phyloP scores from a whole-genome alignment of 2,888 invertebrate species.

The Bruchidius siliquastri region DNA sequence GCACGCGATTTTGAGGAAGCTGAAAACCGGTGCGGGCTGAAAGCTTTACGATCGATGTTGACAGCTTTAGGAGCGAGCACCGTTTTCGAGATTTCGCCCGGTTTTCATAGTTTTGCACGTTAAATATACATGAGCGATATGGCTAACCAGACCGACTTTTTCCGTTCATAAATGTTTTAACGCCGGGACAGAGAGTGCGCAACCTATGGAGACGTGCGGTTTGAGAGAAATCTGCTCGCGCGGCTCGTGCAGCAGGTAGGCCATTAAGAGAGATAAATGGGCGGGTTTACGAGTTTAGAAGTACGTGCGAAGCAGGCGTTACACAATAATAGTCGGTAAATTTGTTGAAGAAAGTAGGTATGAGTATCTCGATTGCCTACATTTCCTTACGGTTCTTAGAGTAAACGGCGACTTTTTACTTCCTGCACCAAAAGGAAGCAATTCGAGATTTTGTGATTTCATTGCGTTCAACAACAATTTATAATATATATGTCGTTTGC shows the following conservation, averaged over 20 bases:
- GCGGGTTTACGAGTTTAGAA: not conserved
- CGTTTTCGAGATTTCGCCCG: slow-evolving; percentile 24
- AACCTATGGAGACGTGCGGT: not conserved
- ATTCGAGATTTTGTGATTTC: too few species aligned
- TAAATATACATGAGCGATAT: not conserved
- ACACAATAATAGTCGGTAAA: not conserved
- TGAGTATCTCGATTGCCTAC: not conserved
- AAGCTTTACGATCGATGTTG: slow-evolving; percentile 49
- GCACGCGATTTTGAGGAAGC: slow-evolving; percentile 37
- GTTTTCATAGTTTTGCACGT: not conserved
- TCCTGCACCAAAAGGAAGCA: too few species aligned
- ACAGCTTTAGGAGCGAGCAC: slow-evolving; percentile 44
- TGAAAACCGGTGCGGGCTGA: slow-evolving; percentile 40
- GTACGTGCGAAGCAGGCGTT: not conserved
- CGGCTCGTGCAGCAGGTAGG: not conserved
- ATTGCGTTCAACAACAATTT: too few species aligned
- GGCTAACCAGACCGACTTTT: not conserved
- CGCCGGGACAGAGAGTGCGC: not conserved
- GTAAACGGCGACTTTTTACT: too few species aligned
- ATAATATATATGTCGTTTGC: too few species aligned
- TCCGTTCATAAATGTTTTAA: not conserved
- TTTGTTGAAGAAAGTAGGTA: not conserved
- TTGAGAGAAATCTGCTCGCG: not conserved
- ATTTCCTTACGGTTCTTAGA: not conserved
- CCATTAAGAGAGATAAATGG: not conserved